phyloP scores from a whole-genome alignment of 2,113 vertebrate genomes.

The Pantherophis guttatus region DNA sequence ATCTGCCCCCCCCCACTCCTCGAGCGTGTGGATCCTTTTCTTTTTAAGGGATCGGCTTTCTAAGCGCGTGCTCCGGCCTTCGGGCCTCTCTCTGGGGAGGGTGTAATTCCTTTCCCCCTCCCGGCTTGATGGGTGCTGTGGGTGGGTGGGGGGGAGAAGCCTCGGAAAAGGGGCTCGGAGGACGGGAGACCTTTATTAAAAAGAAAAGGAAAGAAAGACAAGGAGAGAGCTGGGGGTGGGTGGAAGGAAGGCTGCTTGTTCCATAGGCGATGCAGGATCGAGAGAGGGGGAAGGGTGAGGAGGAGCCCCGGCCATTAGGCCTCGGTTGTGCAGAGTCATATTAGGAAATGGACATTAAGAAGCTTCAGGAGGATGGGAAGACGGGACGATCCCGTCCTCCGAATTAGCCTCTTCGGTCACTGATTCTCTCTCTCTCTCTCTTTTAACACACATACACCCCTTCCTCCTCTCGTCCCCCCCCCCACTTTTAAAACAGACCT shows the following conservation, averaged over 20 bases:
- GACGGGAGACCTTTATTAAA: neutral
- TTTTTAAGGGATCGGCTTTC: neutral
- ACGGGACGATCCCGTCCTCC: neutral
- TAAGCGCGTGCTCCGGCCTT: neutral
- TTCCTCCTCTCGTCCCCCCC: neutral
- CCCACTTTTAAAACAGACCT: neutral
- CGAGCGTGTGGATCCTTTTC: neutral
- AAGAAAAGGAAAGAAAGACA: neutral
- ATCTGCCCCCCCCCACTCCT: too few relatives aligned
- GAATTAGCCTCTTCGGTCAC: too few relatives aligned
- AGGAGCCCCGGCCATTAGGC: constrained; percentile 48
- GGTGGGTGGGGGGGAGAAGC: neutral
- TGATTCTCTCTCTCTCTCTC: too few relatives aligned
- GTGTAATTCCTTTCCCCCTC: neutral
- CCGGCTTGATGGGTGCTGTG: neutral
- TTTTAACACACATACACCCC: neutral
- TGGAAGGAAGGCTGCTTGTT: neutral
- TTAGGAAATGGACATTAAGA: constrained; percentile 53
- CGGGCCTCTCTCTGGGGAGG: neutral
- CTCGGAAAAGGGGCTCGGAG: neutral
- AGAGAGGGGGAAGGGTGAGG: neutral
- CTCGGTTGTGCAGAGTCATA: constrained; percentile 66
- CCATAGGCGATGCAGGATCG: too few relatives aligned
- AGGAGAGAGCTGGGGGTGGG: neutral
- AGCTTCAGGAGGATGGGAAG: neutral